These are phyloP conservation scores for Pelagia noctiluca DNA, from an alignment of 30 jellyfish, hydroid and myxozoan species.

Conservation along the genomic window DNA sequence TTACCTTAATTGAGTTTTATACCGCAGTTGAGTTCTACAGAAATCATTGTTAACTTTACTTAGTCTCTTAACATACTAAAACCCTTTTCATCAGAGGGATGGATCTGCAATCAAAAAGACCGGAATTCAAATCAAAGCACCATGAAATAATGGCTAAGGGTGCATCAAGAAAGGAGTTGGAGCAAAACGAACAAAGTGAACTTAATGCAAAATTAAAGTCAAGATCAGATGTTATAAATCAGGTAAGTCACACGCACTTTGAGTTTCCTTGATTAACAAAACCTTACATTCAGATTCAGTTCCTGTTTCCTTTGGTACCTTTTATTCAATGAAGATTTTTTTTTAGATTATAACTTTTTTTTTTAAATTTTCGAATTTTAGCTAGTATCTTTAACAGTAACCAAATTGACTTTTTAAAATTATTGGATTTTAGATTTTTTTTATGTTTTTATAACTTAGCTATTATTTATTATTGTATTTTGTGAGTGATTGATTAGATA, in stretches of 20 bases:
- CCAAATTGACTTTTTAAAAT: too few relatives aligned
- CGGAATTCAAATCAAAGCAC: conserved; percentile 67
- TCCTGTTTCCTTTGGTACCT: background rate
- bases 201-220: conserved; percentile 57
- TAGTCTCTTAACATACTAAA: background rate
- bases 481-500: too few relatives aligned
- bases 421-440: too few relatives aligned
- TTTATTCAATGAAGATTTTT: background rate
- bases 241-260: too few relatives aligned
- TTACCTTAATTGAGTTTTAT: background rate
- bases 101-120: conserved; percentile 64
- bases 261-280: too few relatives aligned
- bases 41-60: too few relatives aligned
- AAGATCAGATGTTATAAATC: conserved; percentile 67
- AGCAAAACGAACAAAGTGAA: conserved; percentile 75
- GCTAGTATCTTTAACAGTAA: too few relatives aligned
- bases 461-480: too few relatives aligned
- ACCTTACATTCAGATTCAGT: background rate
- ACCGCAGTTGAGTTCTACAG: too few relatives aligned
- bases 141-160: conserved; percentile 71
- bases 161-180: conserved; percentile 53
- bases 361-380: too few relatives aligned
- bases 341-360: too few relatives aligned
- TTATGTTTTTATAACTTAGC: too few relatives aligned
- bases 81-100: conserved; percentile 23